Conservation (phyloP, 1,140 invertebrate species). For the Panulirus ornatus region DNA sequence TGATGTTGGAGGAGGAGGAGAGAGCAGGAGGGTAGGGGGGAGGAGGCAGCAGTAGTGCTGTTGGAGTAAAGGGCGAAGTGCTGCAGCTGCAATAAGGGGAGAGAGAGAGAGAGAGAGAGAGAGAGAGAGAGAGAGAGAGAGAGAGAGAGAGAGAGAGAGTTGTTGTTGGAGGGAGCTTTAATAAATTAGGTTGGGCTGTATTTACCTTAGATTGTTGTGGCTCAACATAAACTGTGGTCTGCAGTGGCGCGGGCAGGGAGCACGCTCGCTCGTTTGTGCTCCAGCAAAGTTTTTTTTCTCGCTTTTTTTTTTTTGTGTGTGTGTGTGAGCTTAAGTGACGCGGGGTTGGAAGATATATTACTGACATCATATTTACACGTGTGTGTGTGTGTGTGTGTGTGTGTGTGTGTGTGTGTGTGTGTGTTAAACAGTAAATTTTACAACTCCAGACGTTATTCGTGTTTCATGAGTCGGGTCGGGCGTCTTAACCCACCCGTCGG, state of each 20-base stretch:
- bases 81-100: neutral
- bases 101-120: neutral
- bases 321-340: neutral
- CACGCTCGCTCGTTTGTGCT: too few relatives aligned
- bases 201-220: too few relatives aligned
- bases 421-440: neutral
- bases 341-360: neutral
- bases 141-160: neutral
- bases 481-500: too few relatives aligned
- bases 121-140: neutral
- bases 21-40: neutral
- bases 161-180: neutral
- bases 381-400: conserved; percentile 24
- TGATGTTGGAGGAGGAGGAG: neutral
- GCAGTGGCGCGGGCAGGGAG: too few relatives aligned
- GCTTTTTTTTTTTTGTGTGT: too few relatives aligned
- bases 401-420: neutral
- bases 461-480: too few relatives aligned
- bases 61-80: neutral
- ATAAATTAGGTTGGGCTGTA: conserved; percentile 17
- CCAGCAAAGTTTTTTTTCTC: too few relatives aligned
- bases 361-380: neutral
- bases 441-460: too few relatives aligned
- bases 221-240: too few relatives aligned
- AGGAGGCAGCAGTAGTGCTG: too few relatives aligned